These are phyloP conservation scores for Chunga burmeisteri DNA, from an alignment of 2,113 vertebrate genomes.

Conservation along the genomic window DNA sequence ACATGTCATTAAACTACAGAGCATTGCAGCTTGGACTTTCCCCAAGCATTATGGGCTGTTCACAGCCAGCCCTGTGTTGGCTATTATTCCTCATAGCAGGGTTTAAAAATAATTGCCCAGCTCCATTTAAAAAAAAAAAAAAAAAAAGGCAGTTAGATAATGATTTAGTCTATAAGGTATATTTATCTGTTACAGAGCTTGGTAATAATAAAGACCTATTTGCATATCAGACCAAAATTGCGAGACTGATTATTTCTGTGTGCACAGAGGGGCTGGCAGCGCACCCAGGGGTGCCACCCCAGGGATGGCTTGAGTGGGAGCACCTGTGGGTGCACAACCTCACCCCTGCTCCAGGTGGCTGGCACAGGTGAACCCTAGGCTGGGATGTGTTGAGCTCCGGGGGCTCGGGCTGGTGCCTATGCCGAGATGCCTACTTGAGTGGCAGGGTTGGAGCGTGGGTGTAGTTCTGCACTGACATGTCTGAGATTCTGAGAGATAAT, in stretches of 20 bases:
- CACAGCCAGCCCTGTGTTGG: constrained; percentile 31
- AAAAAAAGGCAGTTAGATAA: not conserved
- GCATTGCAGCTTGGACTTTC: constrained; percentile 65
- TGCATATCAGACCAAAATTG: not conserved
- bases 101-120: constrained; percentile 70
- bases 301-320: not conserved
- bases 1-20: constrained; percentile 67
- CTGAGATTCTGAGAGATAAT: not conserved
- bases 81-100: constrained; percentile 67
- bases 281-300: not conserved
- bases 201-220: not conserved
- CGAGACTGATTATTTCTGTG: not conserved
- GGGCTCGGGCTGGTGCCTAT: not conserved
- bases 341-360: not conserved
- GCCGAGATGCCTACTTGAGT: not conserved
- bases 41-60: constrained; percentile 57
- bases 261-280: rapidly evolving
- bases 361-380: not conserved
- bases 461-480: rapidly evolving
- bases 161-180: constrained; percentile 5
- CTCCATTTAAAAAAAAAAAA: not conserved
- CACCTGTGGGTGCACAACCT: not conserved
- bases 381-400: rapidly evolving
- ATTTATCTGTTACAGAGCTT: constrained; percentile 14
- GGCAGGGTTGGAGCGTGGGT: not conserved